A percentile compares a stretch with the other conserved stretches of the same genome.
phyloP scores from a whole-genome alignment of 2,888 invertebrate genomes.

The Helobdella robusta region DNA sequence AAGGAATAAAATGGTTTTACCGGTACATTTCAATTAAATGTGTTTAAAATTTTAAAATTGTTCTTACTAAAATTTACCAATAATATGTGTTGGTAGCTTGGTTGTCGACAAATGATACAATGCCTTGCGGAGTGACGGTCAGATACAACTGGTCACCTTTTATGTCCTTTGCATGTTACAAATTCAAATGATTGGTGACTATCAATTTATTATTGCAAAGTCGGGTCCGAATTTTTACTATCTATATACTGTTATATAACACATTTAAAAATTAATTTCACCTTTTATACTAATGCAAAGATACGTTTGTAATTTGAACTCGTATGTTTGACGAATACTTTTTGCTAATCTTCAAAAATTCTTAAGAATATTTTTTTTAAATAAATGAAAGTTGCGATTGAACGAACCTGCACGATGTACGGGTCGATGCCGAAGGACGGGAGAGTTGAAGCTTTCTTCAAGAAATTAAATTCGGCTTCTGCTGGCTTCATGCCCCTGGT shows the following conservation, averaged over 20 bases:
- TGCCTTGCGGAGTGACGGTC: conserved; percentile 87
- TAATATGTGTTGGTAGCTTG: conserved; percentile 8
- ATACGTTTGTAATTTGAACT: not conserved
- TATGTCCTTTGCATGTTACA: conserved; percentile 63
- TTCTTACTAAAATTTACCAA: conserved; percentile 9
- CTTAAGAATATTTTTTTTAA: too few species aligned
- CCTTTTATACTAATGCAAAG: not conserved
- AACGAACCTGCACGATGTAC: conserved; percentile 79
- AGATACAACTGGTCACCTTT: conserved; percentile 81
- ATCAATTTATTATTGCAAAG: not conserved
- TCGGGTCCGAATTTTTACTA: not conserved
- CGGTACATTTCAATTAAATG: too few species aligned
- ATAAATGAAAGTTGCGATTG: not conserved
- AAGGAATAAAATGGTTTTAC: too few species aligned
- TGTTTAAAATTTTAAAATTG: too few species aligned
- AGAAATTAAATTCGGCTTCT: conserved; percentile 78
- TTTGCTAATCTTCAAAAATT: too few species aligned
- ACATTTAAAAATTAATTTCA: not conserved
- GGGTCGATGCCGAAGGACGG: conserved; percentile 97
- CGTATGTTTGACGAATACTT: too few species aligned
- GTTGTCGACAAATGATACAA: conserved; percentile 46
- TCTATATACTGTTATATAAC: not conserved
- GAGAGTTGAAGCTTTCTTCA: conserved; percentile 77
- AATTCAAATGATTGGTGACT: not conserved
- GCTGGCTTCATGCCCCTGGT: conserved; percentile 69